A percentile compares a stretch with the other conserved stretches of the same genome.
Conservation (phyloP, 2,113 vertebrate species). For the Sitta europaea region DNA sequence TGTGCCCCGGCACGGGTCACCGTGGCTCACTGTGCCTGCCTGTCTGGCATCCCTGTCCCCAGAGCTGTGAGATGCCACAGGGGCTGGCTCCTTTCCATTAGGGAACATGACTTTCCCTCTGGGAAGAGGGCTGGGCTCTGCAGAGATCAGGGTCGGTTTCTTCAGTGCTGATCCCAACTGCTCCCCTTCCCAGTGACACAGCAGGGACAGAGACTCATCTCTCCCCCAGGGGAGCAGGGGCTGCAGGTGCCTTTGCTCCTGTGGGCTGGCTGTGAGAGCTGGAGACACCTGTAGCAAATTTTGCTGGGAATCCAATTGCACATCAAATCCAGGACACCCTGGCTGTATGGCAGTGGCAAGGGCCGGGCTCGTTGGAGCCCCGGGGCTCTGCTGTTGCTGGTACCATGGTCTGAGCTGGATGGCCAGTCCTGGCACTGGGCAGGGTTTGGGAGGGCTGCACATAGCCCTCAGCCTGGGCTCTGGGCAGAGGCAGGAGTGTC, state of each 20-base stretch:
- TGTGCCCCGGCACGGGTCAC: fast-evolving
- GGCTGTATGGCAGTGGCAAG: not conserved
- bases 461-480: not conserved
- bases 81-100: not conserved
- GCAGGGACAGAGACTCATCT: not conserved
- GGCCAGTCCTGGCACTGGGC: not conserved
- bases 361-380: not conserved
- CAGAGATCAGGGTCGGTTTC: not conserved
- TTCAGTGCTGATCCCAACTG: not conserved
- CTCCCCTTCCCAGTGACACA: not conserved
- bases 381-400: not conserved
- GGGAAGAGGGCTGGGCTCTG: not conserved
- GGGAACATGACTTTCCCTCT: not conserved
- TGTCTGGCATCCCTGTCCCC: not conserved
- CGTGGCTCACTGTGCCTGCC: not conserved
- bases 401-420: not conserved
- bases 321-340: not conserved
- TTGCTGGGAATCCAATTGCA: not conserved
- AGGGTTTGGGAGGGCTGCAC: not conserved
- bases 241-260: not conserved
- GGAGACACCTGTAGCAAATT: fast-evolving
- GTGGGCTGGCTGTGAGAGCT: not conserved
- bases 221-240: fast-evolving
- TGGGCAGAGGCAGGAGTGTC: fast-evolving
- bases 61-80: not conserved